phyloP scores from a whole-genome alignment of 2,888 invertebrate species.

The Pristionchus entomophagus region DNA sequence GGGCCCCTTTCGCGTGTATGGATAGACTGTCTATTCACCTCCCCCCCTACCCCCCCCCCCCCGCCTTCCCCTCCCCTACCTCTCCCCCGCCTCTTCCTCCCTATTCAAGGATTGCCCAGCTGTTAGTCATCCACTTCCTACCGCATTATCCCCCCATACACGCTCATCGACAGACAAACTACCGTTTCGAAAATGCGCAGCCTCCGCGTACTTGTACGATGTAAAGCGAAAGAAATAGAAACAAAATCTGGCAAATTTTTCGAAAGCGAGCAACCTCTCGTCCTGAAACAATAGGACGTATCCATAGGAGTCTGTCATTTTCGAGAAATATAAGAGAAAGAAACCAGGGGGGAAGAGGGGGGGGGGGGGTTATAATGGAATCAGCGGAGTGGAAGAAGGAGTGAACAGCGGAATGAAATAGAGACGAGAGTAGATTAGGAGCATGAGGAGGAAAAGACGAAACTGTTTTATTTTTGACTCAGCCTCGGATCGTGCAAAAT shows the following conservation, averaged over 20 bases:
- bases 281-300: too few relatives aligned
- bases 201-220: too few relatives aligned
- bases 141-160: not conserved
- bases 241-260: too few relatives aligned
- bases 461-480: too few relatives aligned
- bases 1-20: not conserved
- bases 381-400: conserved; percentile 23
- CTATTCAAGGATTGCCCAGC: conserved; percentile 22
- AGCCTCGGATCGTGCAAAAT: too few relatives aligned
- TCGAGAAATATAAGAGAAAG: too few relatives aligned
- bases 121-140: conserved; percentile 31
- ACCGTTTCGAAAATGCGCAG: conserved; percentile 14
- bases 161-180: not conserved
- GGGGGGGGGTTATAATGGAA: conserved; percentile 18
- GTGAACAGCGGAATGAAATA: not conserved
- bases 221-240: too few relatives aligned
- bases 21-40: not conserved
- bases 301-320: too few relatives aligned
- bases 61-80: not conserved
- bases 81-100: not conserved
- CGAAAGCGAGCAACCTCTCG: too few relatives aligned
- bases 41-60: not conserved
- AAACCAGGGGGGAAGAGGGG: too few relatives aligned
- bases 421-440: conserved; percentile 24
- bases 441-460: too few relatives aligned